Percentiles rank a stretch among this genome's conserved stretches.
phyloP scores from a whole-genome alignment of 2,113 vertebrate genomes.

The Oreotrochilus melanogaster region DNA sequence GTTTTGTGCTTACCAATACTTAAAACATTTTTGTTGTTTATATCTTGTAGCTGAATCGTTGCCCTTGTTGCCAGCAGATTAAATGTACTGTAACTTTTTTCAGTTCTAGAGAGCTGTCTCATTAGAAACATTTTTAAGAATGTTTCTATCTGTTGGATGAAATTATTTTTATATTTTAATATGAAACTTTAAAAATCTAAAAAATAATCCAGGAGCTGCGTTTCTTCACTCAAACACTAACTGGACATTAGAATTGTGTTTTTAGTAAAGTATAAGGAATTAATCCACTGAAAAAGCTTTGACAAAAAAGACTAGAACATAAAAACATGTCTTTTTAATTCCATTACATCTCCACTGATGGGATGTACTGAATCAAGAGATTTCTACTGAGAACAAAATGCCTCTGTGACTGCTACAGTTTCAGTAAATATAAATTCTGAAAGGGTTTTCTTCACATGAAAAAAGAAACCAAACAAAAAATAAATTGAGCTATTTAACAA shows the following conservation, averaged over 20 bases:
- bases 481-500: neutral
- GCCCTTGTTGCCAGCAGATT: neutral
- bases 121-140: neutral
- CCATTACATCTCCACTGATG: neutral
- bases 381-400: neutral
- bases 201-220: neutral
- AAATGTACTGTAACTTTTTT: neutral
- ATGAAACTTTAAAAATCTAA: neutral
- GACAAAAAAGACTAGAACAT: neutral
- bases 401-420: neutral
- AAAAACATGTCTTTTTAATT: neutral
- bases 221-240: neutral
- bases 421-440: neutral
- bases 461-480: neutral
- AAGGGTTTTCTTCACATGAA: neutral
- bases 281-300: neutral
- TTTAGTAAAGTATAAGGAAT: neutral
- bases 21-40: conserved; percentile 31
- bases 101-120: neutral
- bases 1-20: neutral
- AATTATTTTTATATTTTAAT: neutral
- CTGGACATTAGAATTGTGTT: neutral
- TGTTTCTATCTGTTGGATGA: neutral
- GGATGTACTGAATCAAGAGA: neutral
- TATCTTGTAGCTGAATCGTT: neutral